Evolutionary conservation across 2,113 vertebrate species (phyloP).

Genomic region (Centrocercus urophasianus): DNA sequence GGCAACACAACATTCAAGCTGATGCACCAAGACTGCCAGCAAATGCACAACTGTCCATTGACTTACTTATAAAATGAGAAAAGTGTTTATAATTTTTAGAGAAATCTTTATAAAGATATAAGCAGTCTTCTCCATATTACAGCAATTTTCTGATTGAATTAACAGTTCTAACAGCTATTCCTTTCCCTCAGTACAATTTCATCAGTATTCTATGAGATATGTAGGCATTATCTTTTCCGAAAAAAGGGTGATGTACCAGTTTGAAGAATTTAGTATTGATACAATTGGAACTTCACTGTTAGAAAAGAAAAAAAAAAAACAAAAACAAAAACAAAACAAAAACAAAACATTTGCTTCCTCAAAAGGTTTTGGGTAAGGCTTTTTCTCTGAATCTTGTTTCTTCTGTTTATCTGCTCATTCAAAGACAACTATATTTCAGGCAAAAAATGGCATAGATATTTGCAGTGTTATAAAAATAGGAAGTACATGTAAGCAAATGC

Average conservation of each 20-base stretch:
- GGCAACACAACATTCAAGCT: background rate
- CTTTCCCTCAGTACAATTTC: background rate
- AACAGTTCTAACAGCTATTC: background rate
- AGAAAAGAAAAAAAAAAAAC: background rate
- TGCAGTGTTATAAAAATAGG: background rate
- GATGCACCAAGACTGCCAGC: background rate
- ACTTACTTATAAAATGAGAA: background rate
- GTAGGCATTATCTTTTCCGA: background rate
- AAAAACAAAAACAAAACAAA: no score
- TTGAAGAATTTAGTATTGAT: background rate
- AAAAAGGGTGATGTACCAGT: fast-evolving
- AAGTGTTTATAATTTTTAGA: background rate
- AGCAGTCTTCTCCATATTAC: fast-evolving
- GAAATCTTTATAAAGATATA: background rate
- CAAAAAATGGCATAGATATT: background rate
- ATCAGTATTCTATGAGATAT: no score
- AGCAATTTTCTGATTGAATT: background rate
- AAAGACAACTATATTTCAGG: background rate
- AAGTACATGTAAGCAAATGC: fast-evolving
- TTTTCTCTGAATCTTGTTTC: background rate
- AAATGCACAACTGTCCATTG: background rate
- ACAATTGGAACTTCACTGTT: background rate
- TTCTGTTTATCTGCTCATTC: background rate
- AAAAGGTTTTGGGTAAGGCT: background rate
- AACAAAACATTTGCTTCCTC: no score